phyloP scores from a whole-genome alignment of 2,113 vertebrate genomes.

The Actenoides lindsayi region DNA sequence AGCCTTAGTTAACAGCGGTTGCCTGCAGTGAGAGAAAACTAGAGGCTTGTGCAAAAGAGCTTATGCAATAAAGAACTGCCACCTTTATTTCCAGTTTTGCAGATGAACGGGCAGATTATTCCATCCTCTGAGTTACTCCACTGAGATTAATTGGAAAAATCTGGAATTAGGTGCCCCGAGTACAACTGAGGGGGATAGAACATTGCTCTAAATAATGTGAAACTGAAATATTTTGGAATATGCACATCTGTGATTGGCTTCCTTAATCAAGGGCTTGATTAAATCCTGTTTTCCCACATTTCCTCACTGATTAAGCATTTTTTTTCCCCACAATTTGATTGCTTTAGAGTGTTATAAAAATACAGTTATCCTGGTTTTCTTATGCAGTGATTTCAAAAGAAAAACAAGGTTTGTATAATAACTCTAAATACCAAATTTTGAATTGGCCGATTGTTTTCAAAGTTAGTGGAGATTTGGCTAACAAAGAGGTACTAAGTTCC shows the following conservation, averaged over 20 bases:
- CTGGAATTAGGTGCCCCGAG: not conserved
- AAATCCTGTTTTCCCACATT: slow-evolving; percentile 13
- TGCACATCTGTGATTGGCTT: not conserved
- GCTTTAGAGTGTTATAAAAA: not conserved
- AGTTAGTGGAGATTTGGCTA: not conserved
- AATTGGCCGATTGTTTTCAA: not conserved
- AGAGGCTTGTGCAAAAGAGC: not conserved
- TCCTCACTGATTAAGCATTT: slow-evolving; percentile 26
- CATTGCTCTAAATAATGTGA: not conserved
- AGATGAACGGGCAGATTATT: not conserved
- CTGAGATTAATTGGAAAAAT: not conserved
- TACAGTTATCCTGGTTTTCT: not conserved
- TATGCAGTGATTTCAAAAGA: not conserved
- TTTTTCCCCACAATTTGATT: not conserved
- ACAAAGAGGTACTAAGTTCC: not conserved
- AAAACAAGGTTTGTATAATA: not conserved
- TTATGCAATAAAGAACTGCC: not conserved
- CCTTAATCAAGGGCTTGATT: slow-evolving; percentile 39
- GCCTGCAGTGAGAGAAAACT: not conserved
- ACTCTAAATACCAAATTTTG: not conserved
- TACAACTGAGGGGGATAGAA: not conserved
- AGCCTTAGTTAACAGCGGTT: not conserved
- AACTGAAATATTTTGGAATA: slow-evolving; percentile 20
- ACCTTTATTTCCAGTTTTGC: not conserved
- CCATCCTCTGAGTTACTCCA: not conserved